Conservation (phyloP, 2,113 vertebrate species). For the Erythrolamprus reginae region DNA sequence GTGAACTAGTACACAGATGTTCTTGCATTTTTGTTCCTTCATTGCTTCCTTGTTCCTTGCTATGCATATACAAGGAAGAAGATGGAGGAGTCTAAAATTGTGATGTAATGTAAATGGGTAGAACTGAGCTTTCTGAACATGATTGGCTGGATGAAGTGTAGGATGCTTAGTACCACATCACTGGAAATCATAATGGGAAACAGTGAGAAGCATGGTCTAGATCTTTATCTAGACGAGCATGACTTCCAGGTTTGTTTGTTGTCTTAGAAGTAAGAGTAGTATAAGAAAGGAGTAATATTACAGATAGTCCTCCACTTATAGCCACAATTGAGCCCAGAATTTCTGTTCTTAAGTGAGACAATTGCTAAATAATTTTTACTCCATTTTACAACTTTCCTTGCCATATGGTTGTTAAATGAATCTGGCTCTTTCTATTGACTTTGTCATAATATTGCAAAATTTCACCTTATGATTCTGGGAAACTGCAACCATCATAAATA, state of each 20-base stretch:
- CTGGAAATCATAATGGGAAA: background rate
- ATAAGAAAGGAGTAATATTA: background rate
- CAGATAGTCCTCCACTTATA: too few relatives aligned
- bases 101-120: constrained; percentile 1
- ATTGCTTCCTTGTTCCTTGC: background rate
- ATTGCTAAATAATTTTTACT: background rate
- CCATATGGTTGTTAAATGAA: background rate
- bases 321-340: too few relatives aligned
- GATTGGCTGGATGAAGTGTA: background rate
- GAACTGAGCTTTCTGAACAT: background rate
- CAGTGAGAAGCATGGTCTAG: background rate
- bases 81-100: constrained; percentile 2
- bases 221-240: background rate
- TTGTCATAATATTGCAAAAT: background rate
- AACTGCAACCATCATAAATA: background rate
- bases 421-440: background rate
- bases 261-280: background rate
- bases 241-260: background rate
- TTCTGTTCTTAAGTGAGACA: background rate
- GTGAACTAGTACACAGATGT: background rate
- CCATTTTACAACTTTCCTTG: background rate
- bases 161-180: background rate
- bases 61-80: background rate
- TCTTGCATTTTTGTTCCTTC: background rate
- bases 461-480: background rate